These are phyloP conservation scores for Intellagama lesueurii DNA, from an alignment of 2,797 vertebrate genomes.

Conservation along the genomic window DNA sequence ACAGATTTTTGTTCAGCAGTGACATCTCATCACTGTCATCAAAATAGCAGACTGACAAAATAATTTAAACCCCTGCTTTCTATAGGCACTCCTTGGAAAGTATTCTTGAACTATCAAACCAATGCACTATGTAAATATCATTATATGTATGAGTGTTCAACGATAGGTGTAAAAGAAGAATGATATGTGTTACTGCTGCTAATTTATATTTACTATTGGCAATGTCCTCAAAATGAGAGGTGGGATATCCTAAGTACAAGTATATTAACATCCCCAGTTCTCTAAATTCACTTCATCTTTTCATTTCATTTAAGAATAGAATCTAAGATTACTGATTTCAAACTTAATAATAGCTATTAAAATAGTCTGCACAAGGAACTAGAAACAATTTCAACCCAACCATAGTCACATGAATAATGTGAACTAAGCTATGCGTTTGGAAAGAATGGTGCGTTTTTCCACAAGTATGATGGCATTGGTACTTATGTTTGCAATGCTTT, in stretches of 20 bases:
- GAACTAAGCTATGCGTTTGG: neutral
- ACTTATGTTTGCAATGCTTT: neutral
- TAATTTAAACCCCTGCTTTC: neutral
- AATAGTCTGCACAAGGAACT: no score
- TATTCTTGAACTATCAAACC: neutral
- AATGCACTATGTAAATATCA: neutral
- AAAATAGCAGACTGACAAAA: slow-evolving; percentile 13
- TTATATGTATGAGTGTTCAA: neutral
- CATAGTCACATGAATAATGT: neutral
- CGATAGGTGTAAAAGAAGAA: neutral
- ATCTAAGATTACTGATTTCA: no score
- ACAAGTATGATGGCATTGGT: neutral
- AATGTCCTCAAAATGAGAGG: slow-evolving; percentile 4
- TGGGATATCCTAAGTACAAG: neutral
- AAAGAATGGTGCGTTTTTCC: neutral
- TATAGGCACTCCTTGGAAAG: neutral
- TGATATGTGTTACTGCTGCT: neutral
- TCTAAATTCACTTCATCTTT: neutral
- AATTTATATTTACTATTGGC: neutral
- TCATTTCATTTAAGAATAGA: neutral
- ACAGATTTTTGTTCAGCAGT: slow-evolving; percentile 73
- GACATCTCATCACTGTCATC: slow-evolving; percentile 68
- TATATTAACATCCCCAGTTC: neutral
- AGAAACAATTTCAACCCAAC: no score
- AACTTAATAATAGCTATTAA: no score